phyloP scores from a whole-genome alignment of 2,888 invertebrate genomes.

The Netelia virgata region DNA sequence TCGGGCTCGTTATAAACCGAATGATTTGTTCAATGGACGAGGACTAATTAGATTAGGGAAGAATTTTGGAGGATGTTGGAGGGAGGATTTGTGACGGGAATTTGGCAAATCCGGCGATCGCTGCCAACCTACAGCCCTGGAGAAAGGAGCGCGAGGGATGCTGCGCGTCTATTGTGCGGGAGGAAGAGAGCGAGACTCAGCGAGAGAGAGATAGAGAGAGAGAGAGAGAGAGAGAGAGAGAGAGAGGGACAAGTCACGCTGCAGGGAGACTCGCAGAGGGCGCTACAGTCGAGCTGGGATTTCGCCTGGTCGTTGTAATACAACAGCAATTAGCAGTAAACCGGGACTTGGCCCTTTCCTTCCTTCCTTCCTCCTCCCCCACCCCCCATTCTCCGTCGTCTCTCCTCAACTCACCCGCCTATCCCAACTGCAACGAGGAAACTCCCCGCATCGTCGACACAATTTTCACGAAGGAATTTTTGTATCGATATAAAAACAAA shows the following conservation, averaged over 20 bases:
- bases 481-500: constrained; percentile 4
- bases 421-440: constrained; percentile 14
- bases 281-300: constrained; percentile 72
- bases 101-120: constrained; percentile 61
- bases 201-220: constrained; percentile 71
- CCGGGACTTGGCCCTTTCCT: constrained; percentile 70
- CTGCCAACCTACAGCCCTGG: constrained; percentile 3
- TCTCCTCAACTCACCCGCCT: constrained; percentile 7
- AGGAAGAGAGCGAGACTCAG: constrained; percentile 67
- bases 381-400: constrained; percentile 50
- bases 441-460: background rate
- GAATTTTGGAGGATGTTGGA: constrained; percentile 4
- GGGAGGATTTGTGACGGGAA: constrained; percentile 19
- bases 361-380: constrained; percentile 52
- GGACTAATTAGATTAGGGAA: constrained; percentile 23
- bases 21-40: constrained; percentile 11
- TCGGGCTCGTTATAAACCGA: background rate
- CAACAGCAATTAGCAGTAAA: constrained; percentile 80
- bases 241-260: constrained; percentile 51
- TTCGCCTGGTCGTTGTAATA: constrained; percentile 77
- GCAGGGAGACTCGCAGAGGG: constrained; percentile 66
- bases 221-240: constrained; percentile 72
- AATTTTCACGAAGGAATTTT: background rate
- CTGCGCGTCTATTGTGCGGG: background rate
- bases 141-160: constrained; percentile 19